phyloP scores from a whole-genome alignment of 2,888 invertebrate genomes.

The Tetheella fluctuosa region DNA sequence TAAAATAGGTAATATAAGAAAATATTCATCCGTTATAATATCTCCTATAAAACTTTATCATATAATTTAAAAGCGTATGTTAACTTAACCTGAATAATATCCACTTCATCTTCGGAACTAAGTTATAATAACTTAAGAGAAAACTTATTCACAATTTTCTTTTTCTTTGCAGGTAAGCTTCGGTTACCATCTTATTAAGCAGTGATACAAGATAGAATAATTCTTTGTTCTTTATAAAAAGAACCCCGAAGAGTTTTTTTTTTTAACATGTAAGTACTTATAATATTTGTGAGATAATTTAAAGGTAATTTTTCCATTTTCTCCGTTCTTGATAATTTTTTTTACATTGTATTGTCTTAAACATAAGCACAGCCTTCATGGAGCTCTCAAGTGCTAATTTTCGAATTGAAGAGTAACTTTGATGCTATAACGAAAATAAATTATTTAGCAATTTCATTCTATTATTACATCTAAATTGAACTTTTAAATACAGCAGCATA shows the following conservation, averaged over 20 bases:
- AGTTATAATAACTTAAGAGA: conserved; percentile 4
- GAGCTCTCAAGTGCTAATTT: no score
- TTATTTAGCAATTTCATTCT: background rate
- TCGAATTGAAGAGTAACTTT: no score
- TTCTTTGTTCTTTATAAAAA: background rate
- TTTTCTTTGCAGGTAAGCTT: conserved; percentile 6
- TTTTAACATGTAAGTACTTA: no score
- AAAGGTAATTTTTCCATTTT: no score
- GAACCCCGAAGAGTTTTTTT: background rate
- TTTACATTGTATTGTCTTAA: no score
- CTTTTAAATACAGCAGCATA: background rate
- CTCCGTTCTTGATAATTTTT: no score
- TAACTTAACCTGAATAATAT: conserved; percentile 5
- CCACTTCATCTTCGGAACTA: conserved; percentile 6
- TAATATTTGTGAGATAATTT: background rate
- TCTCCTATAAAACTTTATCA: background rate
- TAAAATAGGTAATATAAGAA: background rate
- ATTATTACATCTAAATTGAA: background rate
- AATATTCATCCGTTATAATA: conserved; percentile 5
- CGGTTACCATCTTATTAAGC: background rate
- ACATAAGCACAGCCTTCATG: no score
- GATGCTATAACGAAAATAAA: no score
- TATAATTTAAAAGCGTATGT: conserved; percentile 4
- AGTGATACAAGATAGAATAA: background rate
- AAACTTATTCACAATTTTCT: conserved; percentile 5